Percentiles rank a stretch among this genome's conserved stretches.
phyloP scores from a whole-genome alignment of 2,888 invertebrate species.

The Caenorhabditis doughertyi region DNA sequence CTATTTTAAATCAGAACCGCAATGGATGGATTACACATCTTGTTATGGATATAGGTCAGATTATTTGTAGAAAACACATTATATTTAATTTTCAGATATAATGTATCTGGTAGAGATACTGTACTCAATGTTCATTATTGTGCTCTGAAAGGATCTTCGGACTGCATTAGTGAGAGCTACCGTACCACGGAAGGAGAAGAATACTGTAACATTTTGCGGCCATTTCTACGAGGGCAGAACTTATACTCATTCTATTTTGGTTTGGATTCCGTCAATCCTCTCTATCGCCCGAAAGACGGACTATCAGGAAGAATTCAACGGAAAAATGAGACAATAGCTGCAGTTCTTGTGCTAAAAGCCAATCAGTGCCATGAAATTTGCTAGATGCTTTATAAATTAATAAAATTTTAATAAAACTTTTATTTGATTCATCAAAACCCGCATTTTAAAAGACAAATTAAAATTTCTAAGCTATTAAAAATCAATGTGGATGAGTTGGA shows the following conservation, averaged over 20 bases:
- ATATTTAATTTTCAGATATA: conserved; percentile 66
- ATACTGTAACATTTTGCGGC: conserved; percentile 72
- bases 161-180: conserved; percentile 68
- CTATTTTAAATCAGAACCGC: conserved; percentile 76
- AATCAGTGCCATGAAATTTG: conserved; percentile 73
- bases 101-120: conserved; percentile 76
- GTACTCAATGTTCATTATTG: conserved; percentile 77
- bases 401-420: conserved; percentile 6
- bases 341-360: conserved; percentile 68
- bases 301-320: conserved; percentile 59
- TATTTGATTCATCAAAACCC: conserved; percentile 44
- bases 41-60: conserved; percentile 81
- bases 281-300: conserved; percentile 37
- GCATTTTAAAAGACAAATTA: conserved; percentile 31
- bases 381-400: conserved; percentile 19
- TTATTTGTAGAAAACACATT: too few relatives aligned
- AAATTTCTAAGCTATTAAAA: conserved; percentile 16
- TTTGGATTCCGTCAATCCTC: conserved; percentile 54
- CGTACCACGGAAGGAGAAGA: conserved; percentile 74
- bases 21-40: conserved; percentile 77
- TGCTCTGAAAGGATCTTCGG: conserved; percentile 71
- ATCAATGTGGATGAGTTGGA: conserved; percentile 61
- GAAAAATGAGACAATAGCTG: conserved; percentile 66
- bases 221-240: conserved; percentile 71
- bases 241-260: conserved; percentile 68